These are phyloP conservation scores for Ctenicera cuprea DNA, from an alignment of 2,888 invertebrate species.

Conservation along the genomic window DNA sequence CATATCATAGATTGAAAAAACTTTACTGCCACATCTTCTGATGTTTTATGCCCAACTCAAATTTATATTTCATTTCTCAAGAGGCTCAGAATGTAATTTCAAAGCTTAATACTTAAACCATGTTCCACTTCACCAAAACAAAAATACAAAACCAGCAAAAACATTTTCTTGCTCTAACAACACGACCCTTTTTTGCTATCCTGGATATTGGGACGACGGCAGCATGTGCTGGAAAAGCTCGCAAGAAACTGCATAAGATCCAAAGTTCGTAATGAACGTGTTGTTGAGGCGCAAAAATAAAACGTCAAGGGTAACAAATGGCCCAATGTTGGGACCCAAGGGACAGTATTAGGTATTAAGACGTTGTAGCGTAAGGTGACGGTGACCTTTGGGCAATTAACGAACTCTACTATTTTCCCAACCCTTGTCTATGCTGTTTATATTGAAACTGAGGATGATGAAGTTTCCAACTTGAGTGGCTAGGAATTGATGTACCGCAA, in stretches of 20 bases:
- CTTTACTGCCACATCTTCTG: background rate
- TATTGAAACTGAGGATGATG: constrained; percentile 15
- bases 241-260: constrained; percentile 23
- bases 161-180: background rate
- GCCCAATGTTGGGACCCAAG: constrained; percentile 4
- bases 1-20: background rate
- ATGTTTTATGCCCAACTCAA: no score
- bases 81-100: no score
- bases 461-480: constrained; percentile 10
- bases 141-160: background rate
- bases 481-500: background rate
- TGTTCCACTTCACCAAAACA: background rate
- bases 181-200: background rate
- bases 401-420: constrained; percentile 15
- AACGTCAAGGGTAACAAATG: constrained; percentile 22
- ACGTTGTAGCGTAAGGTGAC: constrained; percentile 8
- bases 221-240: background rate
- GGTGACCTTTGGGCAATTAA: constrained; percentile 21
- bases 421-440: constrained; percentile 10
- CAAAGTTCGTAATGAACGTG: constrained; percentile 18
- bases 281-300: constrained; percentile 15
- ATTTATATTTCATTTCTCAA: background rate
- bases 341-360: constrained; percentile 19
- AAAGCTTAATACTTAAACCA: background rate
- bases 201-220: background rate